phyloP scores from a whole-genome alignment of 1,140 invertebrate genomes.

The Chelonus insularis region DNA sequence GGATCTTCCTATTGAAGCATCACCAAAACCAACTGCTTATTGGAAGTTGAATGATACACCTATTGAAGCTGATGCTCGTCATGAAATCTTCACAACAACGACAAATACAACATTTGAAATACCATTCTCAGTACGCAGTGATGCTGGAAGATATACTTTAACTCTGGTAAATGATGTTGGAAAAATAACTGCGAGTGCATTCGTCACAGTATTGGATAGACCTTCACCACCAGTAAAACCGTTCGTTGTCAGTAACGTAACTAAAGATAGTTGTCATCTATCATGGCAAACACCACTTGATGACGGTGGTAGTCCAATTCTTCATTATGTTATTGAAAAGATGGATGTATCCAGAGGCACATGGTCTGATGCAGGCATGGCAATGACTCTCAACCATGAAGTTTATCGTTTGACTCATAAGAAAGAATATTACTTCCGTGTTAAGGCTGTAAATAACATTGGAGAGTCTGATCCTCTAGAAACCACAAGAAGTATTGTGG shows the following conservation, averaged over 20 bases:
- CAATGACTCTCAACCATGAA: slow-evolving; percentile 79
- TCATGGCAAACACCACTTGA: slow-evolving; percentile 82
- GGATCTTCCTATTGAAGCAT: slow-evolving; percentile 85
- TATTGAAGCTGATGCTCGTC: slow-evolving; percentile 61
- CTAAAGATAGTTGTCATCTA: slow-evolving; percentile 86
- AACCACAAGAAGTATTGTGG: slow-evolving; percentile 83
- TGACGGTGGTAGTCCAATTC: slow-evolving; percentile 89
- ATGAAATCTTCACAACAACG: slow-evolving; percentile 65
- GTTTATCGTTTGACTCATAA: slow-evolving; percentile 85
- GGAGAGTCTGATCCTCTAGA: slow-evolving; percentile 92
- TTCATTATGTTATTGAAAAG: slow-evolving; percentile 97
- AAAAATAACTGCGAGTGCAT: slow-evolving; percentile 75
- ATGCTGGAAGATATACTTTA: slow-evolving; percentile 83
- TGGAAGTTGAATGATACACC: slow-evolving; percentile 89
- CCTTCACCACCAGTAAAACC: slow-evolving; percentile 87
- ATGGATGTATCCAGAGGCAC: slow-evolving; percentile 94
- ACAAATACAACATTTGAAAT: slow-evolving; percentile 85
- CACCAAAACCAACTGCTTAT: slow-evolving; percentile 78
- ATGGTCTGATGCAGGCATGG: slow-evolving; percentile 93
- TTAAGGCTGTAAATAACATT: slow-evolving; percentile 92
- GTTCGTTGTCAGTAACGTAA: slow-evolving; percentile 80
- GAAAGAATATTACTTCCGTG: slow-evolving; percentile 91
- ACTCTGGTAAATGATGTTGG: slow-evolving; percentile 86
- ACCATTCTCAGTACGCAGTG: slow-evolving; percentile 77
- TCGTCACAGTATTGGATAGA: slow-evolving; percentile 86